These are phyloP conservation scores for Iphiclides podalirius DNA, from an alignment of 2,888 invertebrate genomes.

Conservation along the genomic window DNA sequence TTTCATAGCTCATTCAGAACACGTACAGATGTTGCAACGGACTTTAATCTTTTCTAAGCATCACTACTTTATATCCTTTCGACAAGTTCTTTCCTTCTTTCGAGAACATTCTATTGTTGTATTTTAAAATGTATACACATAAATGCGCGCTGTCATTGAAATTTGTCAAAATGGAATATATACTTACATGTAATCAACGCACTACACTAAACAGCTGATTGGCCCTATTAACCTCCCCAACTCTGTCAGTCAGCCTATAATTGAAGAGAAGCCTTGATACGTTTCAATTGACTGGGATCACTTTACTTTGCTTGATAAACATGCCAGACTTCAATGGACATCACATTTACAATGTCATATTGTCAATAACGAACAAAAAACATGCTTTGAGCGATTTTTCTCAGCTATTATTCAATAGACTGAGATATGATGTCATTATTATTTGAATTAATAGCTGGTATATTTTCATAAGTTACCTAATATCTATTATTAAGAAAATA, in stretches of 20 bases:
- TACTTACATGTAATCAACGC: slow-evolving; percentile 48
- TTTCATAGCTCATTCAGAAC: slow-evolving; percentile 11
- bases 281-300: slow-evolving; percentile 63
- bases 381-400: too few relatives aligned
- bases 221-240: slow-evolving; percentile 61
- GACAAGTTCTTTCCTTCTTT: too few relatives aligned
- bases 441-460: too few relatives aligned
- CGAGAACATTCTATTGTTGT: too few relatives aligned
- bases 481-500: too few relatives aligned
- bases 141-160: slow-evolving; percentile 25
- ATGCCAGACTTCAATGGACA: slow-evolving; percentile 22
- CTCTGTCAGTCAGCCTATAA: slow-evolving; percentile 61
- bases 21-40: slow-evolving; percentile 12
- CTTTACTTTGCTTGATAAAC: slow-evolving; percentile 44
- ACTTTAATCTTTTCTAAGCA: too few relatives aligned
- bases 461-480: too few relatives aligned
- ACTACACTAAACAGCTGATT: slow-evolving; percentile 61
- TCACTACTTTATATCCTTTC: too few relatives aligned
- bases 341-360: slow-evolving; percentile 17
- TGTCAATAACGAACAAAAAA: neutral
- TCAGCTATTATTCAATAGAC: too few relatives aligned
- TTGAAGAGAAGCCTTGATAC: slow-evolving; percentile 65
- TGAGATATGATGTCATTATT: too few relatives aligned
- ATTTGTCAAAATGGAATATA: slow-evolving; percentile 29
- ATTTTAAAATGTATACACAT: too few relatives aligned